Evolutionary conservation across 2,888 invertebrate species (phyloP), one percentile per base, ranked within the genome.

Genomic region (Dynastes tityus): DNA sequence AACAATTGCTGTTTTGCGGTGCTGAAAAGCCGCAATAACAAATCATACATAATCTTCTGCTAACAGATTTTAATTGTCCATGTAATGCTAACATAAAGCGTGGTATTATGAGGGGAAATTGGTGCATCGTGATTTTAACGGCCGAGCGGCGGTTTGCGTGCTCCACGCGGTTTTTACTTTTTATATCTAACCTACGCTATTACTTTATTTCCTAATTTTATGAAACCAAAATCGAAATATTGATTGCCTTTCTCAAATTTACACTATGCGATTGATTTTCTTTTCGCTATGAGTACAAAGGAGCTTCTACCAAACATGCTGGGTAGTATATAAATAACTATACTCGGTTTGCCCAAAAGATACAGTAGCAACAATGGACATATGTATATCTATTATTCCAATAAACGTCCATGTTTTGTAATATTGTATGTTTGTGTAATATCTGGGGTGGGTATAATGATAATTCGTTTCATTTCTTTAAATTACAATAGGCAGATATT

Each of bases 11-110:
- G 86, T 87, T 87, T 85, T 87, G 88, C 84, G 88, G 88, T 85
- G 82, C 70, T 83, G 84, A 84, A 86, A 87, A 85, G 86, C 88
- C 88, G 86, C 88, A 88, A 87, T 85, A 87, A 88, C 88, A 88
- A 88, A 88, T 88, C 88, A 88, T 87, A 86, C 87, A 87, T 88
- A 88, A 88, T 88, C 88, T 87, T 88, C 88, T 87, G 87, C 88
- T 88, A 88, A 88, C 88, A 88, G 88, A 88, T 88, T 88, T 88
- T 88, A 88, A 88, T 88, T 88, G 88, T 87, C 87, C 85, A 83
- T 85, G 86, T 88, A 88, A 88, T 88, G 87, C 88, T 87, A 87
- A 88, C 88, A 87, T 88, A 88, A 88, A 87, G 87, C 87, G 85
- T 84, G 86, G 86, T 85, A 86, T 87, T 87, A 86, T 85, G 86